Conservation (phyloP, 2,888 invertebrate genomes). For the Geotrupes spiniger region DNA sequence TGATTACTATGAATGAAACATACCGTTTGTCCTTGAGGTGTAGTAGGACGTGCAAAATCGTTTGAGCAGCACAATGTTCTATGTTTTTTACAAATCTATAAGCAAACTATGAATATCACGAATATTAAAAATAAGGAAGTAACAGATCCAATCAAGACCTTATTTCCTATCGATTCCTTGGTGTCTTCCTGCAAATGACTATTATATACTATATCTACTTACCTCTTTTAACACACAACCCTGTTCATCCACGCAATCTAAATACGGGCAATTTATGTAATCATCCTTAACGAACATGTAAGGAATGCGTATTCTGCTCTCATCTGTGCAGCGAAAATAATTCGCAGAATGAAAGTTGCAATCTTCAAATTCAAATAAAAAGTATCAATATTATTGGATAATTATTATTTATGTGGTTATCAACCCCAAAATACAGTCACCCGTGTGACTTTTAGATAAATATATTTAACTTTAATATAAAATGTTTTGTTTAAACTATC, state of each 20-base stretch:
- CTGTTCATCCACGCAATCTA: conserved; percentile 50
- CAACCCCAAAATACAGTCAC: too few species aligned
- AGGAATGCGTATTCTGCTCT: conserved; percentile 45
- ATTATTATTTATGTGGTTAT: too few species aligned
- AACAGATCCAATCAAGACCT: conserved; percentile 53
- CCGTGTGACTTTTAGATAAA: too few species aligned
- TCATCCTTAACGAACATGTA: conserved; percentile 50
- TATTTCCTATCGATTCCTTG: conserved; percentile 36
- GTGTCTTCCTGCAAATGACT: conserved; percentile 9
- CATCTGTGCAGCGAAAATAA: conserved; percentile 18
- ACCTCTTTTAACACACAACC: conserved; percentile 38
- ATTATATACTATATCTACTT: neutral
- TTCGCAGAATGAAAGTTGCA: too few species aligned
- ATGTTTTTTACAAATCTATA: conserved; percentile 52
- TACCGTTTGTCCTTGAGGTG: conserved; percentile 22
- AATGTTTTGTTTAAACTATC: too few species aligned
- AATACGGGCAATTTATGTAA: conserved; percentile 50
- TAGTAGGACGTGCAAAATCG: conserved; percentile 43
- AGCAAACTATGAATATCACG: conserved; percentile 51
- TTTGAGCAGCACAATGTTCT: conserved; percentile 54
- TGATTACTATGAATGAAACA: neutral
- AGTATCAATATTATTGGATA: too few species aligned
- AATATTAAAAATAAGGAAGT: conserved; percentile 51
- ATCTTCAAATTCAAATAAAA: neutral
- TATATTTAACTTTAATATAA: too few species aligned